Base-by-base conservation (phyloP, 2,888 invertebrate genomes). In the Amphipyra berbera region DNA sequence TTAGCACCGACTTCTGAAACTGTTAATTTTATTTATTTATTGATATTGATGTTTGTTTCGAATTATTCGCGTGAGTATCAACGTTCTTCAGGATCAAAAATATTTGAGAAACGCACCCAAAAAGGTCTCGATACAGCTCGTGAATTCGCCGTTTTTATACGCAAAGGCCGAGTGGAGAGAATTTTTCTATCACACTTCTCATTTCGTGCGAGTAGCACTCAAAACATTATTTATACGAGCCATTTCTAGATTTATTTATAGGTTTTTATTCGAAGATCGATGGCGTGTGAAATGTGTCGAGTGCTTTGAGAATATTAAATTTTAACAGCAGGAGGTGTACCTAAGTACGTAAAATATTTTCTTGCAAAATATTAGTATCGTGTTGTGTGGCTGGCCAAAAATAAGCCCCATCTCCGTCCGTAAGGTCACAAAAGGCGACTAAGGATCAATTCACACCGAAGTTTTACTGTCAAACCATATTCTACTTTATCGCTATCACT, bases 161-260 rank as follows among this genome's bases (percentile, higher is more conserved):
- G 60, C 59, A 57, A 61, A 60, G 60, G 58, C 62, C 33, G 50
- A 56, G 67, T 44, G 50, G 52, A 44, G 65, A 65, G 66, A 54
- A 69, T 70, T 42, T 82, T 81, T 78, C 82, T 79, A 79, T 83
- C 77, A 78, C 79, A 73, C 68, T 81, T 81, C 76, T 77, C 81
- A 74, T 83, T 84, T 83, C 78, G 74, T 72, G 57, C 65, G 67
- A 72, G 68, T 61, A 71, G 72, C 73, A 76, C 78, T 71, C 71
- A 45, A 61, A 70, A 59, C 61, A 74, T 74, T 74, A 71, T 68
- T 71, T 77, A 66, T 65, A 72, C 44, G 52, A 54, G 68, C 54
- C 60, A 59, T 77, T 67, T 47, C 49, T 63, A 55, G 61, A 76
- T 76, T 70, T 73, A 55, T 73, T 68, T 68, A 68, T 58, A 50